Percentiles rank a stretch among this genome's conserved stretches.
Conservation (phyloP, 2,797 vertebrate species). For the Mycteria americana region DNA sequence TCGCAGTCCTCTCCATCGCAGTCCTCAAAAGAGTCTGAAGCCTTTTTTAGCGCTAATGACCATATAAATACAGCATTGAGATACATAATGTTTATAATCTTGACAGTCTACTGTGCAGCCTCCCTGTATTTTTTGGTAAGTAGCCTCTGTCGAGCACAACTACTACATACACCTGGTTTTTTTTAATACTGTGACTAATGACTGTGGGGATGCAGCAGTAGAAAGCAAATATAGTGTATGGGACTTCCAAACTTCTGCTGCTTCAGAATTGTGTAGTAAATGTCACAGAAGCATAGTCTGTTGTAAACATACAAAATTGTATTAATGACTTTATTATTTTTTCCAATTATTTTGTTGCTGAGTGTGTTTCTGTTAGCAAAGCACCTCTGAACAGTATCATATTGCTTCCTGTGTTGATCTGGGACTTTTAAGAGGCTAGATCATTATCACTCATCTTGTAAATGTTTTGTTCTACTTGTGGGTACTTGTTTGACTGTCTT, state of each 20-base stretch:
- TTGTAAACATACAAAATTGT: not conserved
- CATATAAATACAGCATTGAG: not conserved
- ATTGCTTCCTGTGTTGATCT: not conserved
- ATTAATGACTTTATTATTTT: not conserved
- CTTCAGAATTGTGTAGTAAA: not conserved
- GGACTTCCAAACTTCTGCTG: not conserved
- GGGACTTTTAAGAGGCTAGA: not conserved
- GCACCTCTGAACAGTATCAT: not conserved
- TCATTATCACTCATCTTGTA: not conserved
- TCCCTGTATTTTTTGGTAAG: not conserved
- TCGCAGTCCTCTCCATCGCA: not conserved
- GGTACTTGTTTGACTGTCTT: not conserved
- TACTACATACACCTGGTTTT: not conserved
- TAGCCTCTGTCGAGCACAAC: not conserved
- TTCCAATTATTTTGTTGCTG: not conserved
- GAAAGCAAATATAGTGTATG: not conserved
- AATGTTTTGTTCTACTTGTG: not conserved
- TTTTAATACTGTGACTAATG: not conserved
- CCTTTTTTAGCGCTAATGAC: not conserved
- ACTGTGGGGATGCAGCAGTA: not conserved
- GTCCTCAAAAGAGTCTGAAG: not conserved
- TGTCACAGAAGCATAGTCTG: not conserved
- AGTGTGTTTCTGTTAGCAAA: not conserved
- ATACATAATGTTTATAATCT: not conserved
- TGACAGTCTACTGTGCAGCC: not conserved